phyloP scores from a whole-genome alignment of 2,888 invertebrate genomes.

The Sphaeridia pumilis region DNA sequence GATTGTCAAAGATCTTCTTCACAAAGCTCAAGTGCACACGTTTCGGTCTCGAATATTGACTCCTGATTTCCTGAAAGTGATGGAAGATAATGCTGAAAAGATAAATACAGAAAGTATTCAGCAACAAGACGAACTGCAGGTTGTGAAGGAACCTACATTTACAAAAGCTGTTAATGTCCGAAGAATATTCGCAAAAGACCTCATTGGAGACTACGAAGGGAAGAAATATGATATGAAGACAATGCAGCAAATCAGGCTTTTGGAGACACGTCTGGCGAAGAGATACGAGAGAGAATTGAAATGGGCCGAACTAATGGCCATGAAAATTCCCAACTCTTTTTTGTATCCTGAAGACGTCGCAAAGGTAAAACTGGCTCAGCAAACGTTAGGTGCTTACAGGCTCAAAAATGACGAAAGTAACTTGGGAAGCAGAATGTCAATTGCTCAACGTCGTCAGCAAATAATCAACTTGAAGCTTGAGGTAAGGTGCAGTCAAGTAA shows the following conservation, averaged over 20 bases:
- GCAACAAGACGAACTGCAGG: conserved; percentile 5
- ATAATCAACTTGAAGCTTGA: conserved; percentile 28
- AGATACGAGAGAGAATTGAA: conserved; percentile 43
- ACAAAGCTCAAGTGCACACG: conserved; percentile 43
- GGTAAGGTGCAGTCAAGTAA: no score
- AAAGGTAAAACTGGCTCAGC: conserved; percentile 55
- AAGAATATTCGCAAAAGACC: conserved; percentile 27
- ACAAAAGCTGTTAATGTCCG: conserved; percentile 12
- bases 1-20: conserved; percentile 46
- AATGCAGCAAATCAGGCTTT: conserved; percentile 43
- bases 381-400: conserved; percentile 65
- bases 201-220: conserved; percentile 39
- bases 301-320: conserved; percentile 25
- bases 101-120: conserved; percentile 42
- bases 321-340: conserved; percentile 27
- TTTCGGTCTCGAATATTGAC: conserved; percentile 54
- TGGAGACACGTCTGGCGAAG: conserved; percentile 46
- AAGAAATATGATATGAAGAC: conserved; percentile 36
- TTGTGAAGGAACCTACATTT: not conserved
- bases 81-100: conserved; percentile 49
- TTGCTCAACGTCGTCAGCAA: conserved; percentile 23
- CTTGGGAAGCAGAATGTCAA: conserved; percentile 43
- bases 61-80: conserved; percentile 46
- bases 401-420: conserved; percentile 59
- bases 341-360: conserved; percentile 52